Base-by-base conservation (phyloP, 2,888 invertebrate genomes). In the Megamerina dolium region DNA sequence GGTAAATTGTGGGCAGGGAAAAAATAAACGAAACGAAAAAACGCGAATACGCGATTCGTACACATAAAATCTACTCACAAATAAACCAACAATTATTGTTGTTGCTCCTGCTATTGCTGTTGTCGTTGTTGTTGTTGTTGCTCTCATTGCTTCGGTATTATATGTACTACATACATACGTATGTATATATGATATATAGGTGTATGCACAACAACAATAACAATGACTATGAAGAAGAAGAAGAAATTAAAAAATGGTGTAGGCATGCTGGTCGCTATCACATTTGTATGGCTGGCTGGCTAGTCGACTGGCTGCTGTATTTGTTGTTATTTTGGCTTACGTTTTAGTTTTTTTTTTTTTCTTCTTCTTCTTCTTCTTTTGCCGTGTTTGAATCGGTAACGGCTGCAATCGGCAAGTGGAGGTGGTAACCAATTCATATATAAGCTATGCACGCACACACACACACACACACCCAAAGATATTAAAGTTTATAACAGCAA, bases 31-130 rank as follows among this genome's bases (percentile, higher is more conserved):
- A 57, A 58, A 61, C 55, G 59, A 55, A 56, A 62, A 62, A 64
- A 66, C 66, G 65, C 67, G 64, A 65, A 63, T 59, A 64, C 60
- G 65, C 62, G 66, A 67, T 68, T 68, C 65, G 68, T 68, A 66
- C 61, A 62, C 56, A 39, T 29, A 10, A 29, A 31, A 21, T 32
- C 21, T 26, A 23, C 23, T 26, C 31, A 39, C 39, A 14, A 16
- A 8, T 5, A 2, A 21, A n/a, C 36, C 14, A 37, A 18, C 23
- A n/a, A 21, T 32, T 14, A 46, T 47, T 48, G 42, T 45, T 37
- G 33, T 18, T 41, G 34, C 37, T 32, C n/a, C 21, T 37, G 9
- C 29, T 26, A 26, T 26, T 41, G 18, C 12, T 31, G 48, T 27
- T 54, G 35, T 32, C 27, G 18, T 39, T 42, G 41, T 40, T 38